Evolutionary conservation across 2,113 vertebrate genomes (phyloP), one percentile per base, ranked within the genome.

Genomic region (Cochlearius cochlearius): DNA sequence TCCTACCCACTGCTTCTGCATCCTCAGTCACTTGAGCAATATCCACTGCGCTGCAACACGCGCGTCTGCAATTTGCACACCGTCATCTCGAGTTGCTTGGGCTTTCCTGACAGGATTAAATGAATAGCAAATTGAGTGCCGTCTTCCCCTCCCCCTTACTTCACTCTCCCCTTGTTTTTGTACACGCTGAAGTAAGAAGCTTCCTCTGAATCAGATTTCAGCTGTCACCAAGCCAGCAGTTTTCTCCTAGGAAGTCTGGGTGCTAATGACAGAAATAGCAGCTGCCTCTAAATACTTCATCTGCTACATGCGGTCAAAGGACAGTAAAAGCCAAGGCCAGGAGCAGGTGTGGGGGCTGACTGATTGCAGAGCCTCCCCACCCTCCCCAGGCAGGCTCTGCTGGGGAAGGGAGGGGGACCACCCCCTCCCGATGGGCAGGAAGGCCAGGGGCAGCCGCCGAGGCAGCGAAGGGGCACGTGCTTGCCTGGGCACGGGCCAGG

Each of bases 191-290:
- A 94, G 84, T 49, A 45, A 86, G 91, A 93, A 77, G 38, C 89
- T 94, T 81, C 71, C 81, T 88, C 87, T 79, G 84, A 96, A 78
- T 95, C 95, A 95, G 85, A 90, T 77, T 94, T 94, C 88, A 94
- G 91, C 91, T 95, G 91, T 87, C 74, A 94, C 39, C 85, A 63
- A 84, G 92, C 91, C 92, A 95, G 78, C 71, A 53, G 30, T 79
- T 64, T 91, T 85, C 84, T 91, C 78, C 56, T 29, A 74, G 52
- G 81, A 91, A 90, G 86, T 45, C 96, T 95, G 83, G 15, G 49
- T 66, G 81, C 63, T 92, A 92, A 84, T 50, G 87, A 77, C 76
- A 86, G 84, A 77, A 92, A 94, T 14, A 80, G 92, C 89, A 94
- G 71, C 86, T 95, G 77, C 69, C 59, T 94, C 81, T 84, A 72